Evolutionary conservation across 2,797 vertebrate genomes (phyloP).

Genomic region (Atherinosoma microstoma): DNA sequence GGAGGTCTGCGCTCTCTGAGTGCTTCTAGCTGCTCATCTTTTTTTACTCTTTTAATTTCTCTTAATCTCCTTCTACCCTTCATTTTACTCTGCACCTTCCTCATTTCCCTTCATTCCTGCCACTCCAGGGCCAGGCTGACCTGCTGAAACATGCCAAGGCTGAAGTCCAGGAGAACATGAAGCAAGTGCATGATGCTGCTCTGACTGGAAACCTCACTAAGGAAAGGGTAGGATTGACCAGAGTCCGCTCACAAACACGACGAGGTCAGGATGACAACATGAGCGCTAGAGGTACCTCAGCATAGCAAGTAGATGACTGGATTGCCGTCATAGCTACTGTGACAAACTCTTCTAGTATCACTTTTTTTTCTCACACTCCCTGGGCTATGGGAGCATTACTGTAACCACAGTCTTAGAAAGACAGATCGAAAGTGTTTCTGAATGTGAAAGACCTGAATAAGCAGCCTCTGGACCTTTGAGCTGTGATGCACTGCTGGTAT

Average conservation of each 20-base stretch:
- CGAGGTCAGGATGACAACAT: conserved; percentile 80
- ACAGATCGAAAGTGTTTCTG: conserved; percentile 11
- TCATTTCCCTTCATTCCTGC: not conserved
- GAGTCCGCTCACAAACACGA: conserved; percentile 72
- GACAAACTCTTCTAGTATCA: conserved; percentile 11
- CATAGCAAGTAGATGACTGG: conserved; percentile 18
- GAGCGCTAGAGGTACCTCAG: conserved; percentile 22
- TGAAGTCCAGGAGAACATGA: conserved; percentile 92
- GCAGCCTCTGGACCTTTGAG: conserved; percentile 18
- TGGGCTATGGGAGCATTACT: conserved; percentile 7
- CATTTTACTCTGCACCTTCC: not conserved
- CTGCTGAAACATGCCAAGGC: conserved; percentile 92
- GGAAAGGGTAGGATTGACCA: conserved; percentile 72
- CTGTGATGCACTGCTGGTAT: conserved; percentile 4
- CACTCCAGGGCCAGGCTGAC: conserved; percentile 91
- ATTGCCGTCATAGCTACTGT: conserved; percentile 28
- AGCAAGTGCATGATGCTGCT: conserved; percentile 92
- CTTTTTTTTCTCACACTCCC: not conserved
- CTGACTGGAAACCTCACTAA: conserved; percentile 90
- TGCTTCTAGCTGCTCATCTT: conserved; percentile 37
- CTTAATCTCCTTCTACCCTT: not conserved
- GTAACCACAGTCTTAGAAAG: conserved; percentile 9
- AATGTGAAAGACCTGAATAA: conserved; percentile 33
- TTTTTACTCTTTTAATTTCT: conserved; percentile 12
- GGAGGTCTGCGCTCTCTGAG: too few relatives aligned